A percentile compares a stretch with the other conserved stretches of the same genome.
phyloP scores from a whole-genome alignment of 2,888 invertebrate species.

The Eilema griseolum region DNA sequence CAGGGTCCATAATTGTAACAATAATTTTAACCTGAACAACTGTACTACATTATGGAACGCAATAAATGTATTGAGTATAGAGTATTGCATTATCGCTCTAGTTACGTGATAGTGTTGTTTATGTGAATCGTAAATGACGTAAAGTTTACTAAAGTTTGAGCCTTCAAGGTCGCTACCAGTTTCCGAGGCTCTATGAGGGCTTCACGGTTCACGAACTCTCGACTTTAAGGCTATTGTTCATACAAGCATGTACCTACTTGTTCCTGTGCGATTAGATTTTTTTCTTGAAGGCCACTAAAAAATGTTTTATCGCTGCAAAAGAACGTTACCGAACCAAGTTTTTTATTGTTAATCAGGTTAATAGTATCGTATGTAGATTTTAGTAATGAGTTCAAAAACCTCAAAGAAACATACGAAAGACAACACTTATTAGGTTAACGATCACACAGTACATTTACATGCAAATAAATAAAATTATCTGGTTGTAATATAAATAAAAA shows the following conservation, averaged over 20 bases:
- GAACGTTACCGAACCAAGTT: not conserved
- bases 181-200: constrained; percentile 40
- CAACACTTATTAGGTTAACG: not conserved
- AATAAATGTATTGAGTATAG: no score
- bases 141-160: constrained; percentile 31
- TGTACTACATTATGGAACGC: no score
- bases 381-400: not conserved
- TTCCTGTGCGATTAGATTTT: not conserved
- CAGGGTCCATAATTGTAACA: no score
- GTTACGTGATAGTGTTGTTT: constrained; percentile 35
- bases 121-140: constrained; percentile 38
- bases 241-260: not conserved
- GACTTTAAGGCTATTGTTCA: constrained; percentile 4
- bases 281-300: not conserved
- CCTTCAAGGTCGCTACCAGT: constrained; percentile 35
- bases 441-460: not conserved
- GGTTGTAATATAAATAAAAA: no score
- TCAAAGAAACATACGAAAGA: not conserved
- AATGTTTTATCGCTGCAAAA: not conserved
- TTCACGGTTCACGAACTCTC: constrained; percentile 44
- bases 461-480: no score
- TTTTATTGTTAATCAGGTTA: not conserved
- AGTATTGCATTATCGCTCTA: constrained; percentile 32
- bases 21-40: no score
- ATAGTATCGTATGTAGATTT: not conserved